Conservation (phyloP, 1,140 invertebrate species). For the Eupristina koningsbergeri region DNA sequence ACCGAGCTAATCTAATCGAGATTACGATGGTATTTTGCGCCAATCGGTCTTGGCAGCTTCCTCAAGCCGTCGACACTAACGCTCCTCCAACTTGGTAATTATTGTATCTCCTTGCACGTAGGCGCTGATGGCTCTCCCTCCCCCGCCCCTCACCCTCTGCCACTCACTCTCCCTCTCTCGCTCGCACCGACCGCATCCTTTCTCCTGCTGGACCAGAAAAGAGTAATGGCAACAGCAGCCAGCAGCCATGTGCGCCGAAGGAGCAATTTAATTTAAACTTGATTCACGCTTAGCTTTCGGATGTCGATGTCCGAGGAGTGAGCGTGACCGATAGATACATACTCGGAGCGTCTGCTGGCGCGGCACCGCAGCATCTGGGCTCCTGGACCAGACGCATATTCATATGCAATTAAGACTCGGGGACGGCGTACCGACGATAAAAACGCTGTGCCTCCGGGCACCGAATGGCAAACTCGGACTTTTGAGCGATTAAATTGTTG, state of each 20-base stretch:
- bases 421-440: background rate
- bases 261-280: slow-evolving; percentile 47
- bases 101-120: slow-evolving; percentile 28
- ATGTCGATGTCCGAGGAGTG: slow-evolving; percentile 40
- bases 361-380: slow-evolving; percentile 19
- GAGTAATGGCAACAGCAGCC: background rate
- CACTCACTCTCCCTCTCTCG: background rate
- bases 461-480: background rate
- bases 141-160: background rate
- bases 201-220: background rate
- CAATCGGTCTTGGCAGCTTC: slow-evolving; percentile 32
- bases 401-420: slow-evolving; percentile 27
- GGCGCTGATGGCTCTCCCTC: background rate
- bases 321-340: slow-evolving; percentile 6
- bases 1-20: slow-evolving; percentile 25
- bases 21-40: slow-evolving; percentile 19
- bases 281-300: slow-evolving; percentile 30
- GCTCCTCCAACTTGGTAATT: slow-evolving; percentile 22
- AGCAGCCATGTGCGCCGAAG: background rate
- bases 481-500: slow-evolving; percentile 14
- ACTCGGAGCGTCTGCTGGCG: no score
- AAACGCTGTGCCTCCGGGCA: background rate
- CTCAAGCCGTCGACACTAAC: slow-evolving; percentile 1
- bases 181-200: background rate
- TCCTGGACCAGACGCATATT: slow-evolving; percentile 10